phyloP scores from a whole-genome alignment of 2,797 vertebrate species.

The Molossus molossus region DNA sequence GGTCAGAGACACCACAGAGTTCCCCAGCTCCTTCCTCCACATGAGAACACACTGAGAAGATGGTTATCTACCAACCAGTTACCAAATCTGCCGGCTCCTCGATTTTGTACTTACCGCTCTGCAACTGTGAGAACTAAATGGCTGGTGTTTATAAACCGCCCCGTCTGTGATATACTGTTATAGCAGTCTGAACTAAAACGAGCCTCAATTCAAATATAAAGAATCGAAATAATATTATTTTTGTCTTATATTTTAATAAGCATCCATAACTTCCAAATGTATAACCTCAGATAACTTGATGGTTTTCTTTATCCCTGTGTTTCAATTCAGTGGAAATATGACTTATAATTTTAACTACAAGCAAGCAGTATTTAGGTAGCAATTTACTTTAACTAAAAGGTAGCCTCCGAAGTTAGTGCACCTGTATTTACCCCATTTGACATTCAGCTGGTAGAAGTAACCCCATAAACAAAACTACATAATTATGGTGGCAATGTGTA shows the following conservation, averaged over 20 bases:
- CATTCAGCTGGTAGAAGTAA: slow-evolving; percentile 37
- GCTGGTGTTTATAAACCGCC: neutral
- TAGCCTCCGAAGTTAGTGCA: neutral
- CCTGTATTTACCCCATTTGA: neutral
- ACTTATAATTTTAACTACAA: slow-evolving; percentile 14
- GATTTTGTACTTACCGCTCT: neutral
- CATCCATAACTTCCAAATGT: slow-evolving; percentile 65
- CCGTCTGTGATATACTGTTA: neutral
- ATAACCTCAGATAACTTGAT: slow-evolving; percentile 37
- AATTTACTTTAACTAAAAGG: slow-evolving; percentile 40
- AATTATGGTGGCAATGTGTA: slow-evolving; percentile 8
- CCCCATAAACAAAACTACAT: neutral
- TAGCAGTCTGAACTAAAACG: neutral
- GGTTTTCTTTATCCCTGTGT: slow-evolving; percentile 54
- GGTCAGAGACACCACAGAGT: neutral
- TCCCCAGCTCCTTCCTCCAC: neutral
- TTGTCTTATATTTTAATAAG: slow-evolving; percentile 71
- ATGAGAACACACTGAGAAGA: neutral
- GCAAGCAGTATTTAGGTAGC: neutral
- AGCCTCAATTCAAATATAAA: neutral
- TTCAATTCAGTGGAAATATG: slow-evolving; percentile 62
- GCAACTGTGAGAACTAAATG: neutral
- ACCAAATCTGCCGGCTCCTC: neutral
- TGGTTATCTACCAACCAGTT: neutral
- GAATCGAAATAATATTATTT: neutral